Conservation (phyloP, 2,113 vertebrate genomes). For the Glaucidium brasilianum region DNA sequence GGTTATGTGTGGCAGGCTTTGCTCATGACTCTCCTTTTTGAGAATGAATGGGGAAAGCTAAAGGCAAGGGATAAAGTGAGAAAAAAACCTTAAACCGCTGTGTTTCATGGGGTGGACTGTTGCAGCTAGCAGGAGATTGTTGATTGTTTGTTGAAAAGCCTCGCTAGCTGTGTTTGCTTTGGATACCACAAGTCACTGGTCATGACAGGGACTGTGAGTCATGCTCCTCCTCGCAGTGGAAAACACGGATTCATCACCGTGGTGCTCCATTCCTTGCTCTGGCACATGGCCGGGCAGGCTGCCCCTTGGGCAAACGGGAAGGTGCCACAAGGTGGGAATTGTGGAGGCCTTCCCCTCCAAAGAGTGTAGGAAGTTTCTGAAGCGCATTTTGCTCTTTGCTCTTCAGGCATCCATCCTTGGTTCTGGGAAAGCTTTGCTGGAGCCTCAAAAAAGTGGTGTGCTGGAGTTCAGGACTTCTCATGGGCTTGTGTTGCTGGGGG, state of each 20-base stretch:
- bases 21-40: background rate
- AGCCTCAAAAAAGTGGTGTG: fast-evolving
- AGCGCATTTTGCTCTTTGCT: background rate
- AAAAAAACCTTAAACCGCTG: background rate
- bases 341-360: background rate
- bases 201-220: constrained; percentile 12
- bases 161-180: background rate
- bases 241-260: background rate
- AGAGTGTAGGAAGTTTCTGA: background rate
- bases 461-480: background rate
- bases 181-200: constrained; percentile 30
- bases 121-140: background rate
- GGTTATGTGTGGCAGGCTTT: background rate
- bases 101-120: background rate
- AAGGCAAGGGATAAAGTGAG: background rate
- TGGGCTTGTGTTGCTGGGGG: background rate
- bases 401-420: background rate
- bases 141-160: constrained; percentile 39
- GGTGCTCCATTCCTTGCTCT: background rate
- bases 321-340: background rate
- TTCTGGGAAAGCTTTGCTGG: background rate
- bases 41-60: background rate
- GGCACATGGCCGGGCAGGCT: fast-evolving
- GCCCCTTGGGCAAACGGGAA: background rate
- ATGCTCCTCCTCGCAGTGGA: background rate